These are phyloP conservation scores for Pomacea canaliculata DNA, from an alignment of 2,888 invertebrate genomes.

Conservation along the genomic window DNA sequence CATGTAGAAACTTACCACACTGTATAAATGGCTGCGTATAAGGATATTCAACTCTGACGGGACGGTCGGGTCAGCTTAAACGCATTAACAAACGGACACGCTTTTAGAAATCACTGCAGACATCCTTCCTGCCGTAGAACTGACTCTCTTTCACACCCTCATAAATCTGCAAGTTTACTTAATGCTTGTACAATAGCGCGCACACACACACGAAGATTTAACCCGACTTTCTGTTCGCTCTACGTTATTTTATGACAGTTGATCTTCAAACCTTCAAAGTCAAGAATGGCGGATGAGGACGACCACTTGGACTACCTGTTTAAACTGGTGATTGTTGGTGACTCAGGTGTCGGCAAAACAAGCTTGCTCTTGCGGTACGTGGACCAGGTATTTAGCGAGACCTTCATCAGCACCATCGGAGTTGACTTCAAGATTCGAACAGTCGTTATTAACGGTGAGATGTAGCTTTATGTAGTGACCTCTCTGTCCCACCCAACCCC, in stretches of 20 bases:
- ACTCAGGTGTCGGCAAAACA: slow-evolving; percentile 30
- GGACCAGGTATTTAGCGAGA: slow-evolving; percentile 23
- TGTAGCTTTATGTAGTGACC: no score
- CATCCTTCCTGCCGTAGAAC: no score
- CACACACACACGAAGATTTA: not conserved
- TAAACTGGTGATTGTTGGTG: slow-evolving; percentile 27
- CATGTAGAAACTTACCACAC: no score
- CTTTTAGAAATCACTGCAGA: no score
- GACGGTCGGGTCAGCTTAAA: no score
- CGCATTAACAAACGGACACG: no score
- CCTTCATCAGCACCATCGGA: slow-evolving; percentile 28
- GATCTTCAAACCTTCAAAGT: not conserved
- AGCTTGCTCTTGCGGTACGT: slow-evolving; percentile 24
- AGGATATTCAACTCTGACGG: no score
- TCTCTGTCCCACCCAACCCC: no score
- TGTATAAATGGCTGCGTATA: no score
- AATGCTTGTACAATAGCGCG: not conserved
- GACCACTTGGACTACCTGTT: slow-evolving; percentile 31
- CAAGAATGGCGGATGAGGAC: slow-evolving; percentile 22
- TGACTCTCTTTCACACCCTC: no score
- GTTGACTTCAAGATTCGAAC: slow-evolving; percentile 33
- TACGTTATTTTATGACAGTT: not conserved
- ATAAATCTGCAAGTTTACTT: no score
- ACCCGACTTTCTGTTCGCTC: not conserved
- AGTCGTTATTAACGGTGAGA: slow-evolving; percentile 11